Conservation (phyloP, 2,888 invertebrate genomes). For the Epistrophella euchroma region DNA sequence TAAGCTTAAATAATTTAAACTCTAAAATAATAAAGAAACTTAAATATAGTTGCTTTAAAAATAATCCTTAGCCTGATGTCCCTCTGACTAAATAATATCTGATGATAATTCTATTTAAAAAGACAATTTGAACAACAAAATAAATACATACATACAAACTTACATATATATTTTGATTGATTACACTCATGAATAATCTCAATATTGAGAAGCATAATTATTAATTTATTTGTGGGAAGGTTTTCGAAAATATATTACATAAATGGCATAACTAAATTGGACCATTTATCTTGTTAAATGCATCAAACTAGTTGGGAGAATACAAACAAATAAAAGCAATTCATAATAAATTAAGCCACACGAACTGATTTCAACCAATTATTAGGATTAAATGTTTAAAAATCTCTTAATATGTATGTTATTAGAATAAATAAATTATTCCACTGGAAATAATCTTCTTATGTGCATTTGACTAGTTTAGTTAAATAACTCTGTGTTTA, state of each 20-base stretch:
- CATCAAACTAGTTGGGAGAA: not conserved
- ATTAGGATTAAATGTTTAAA: not conserved
- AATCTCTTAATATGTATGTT: not conserved
- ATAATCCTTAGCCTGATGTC: too few relatives aligned
- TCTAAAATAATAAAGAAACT: too few relatives aligned
- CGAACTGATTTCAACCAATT: not conserved
- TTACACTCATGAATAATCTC: not conserved
- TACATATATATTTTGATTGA: not conserved
- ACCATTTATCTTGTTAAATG: not conserved
- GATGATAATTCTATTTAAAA: too few relatives aligned
- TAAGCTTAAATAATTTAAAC: too few relatives aligned
- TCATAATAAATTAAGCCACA: not conserved
- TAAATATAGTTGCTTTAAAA: too few relatives aligned
- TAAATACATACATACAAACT: not conserved
- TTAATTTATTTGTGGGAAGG: not conserved
- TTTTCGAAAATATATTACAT: not conserved
- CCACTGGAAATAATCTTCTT: not conserved
- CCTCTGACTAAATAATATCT: too few relatives aligned
- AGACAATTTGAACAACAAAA: too few relatives aligned
- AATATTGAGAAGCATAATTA: not conserved
- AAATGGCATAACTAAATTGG: not conserved
- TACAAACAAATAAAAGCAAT: not conserved
- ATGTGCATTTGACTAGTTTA: not conserved
- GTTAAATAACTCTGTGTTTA: too few relatives aligned
- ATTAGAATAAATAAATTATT: not conserved